phyloP scores from a whole-genome alignment of 1,140 invertebrate species.

The Oncopeltus fasciatus region DNA sequence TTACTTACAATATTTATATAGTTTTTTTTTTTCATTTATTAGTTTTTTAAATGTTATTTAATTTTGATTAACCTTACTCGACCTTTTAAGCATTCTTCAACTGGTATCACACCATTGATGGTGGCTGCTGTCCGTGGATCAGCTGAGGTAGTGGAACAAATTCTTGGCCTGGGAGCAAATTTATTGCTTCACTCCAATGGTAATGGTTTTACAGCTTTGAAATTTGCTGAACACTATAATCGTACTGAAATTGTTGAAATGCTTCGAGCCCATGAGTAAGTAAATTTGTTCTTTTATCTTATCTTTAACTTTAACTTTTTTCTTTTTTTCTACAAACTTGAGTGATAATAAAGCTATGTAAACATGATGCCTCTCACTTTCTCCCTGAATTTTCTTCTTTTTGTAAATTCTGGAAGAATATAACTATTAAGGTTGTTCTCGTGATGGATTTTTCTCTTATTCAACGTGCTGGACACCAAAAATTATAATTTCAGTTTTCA shows the following conservation, averaged over 20 bases:
- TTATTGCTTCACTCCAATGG: conserved; percentile 45
- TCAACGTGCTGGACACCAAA: no score
- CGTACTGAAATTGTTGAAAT: conserved; percentile 40
- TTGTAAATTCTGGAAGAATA: no score
- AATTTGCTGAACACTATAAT: conserved; percentile 51
- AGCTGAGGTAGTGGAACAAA: conserved; percentile 44
- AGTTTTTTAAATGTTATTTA: not conserved
- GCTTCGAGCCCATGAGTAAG: conserved; percentile 25
- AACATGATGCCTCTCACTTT: no score
- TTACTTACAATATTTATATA: not conserved
- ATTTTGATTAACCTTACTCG: not conserved
- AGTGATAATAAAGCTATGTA: no score
- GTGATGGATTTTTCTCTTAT: no score
- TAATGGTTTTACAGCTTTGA: conserved; percentile 54
- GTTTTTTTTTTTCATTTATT: no score
- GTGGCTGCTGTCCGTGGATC: conserved; percentile 54
- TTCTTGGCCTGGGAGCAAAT: conserved; percentile 56
- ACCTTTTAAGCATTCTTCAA: conserved; percentile 43
- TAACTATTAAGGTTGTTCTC: no score
- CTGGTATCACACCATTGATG: conserved; percentile 59
- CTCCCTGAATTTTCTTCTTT: no score
- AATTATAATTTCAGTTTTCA: no score
- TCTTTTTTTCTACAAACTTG: not conserved
- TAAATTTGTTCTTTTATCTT: conserved; percentile 10
- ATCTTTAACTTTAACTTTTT: conserved; percentile 21